These are phyloP conservation scores for Mellilla xanthometata DNA, from an alignment of 2,888 invertebrate genomes.

Conservation along the genomic window DNA sequence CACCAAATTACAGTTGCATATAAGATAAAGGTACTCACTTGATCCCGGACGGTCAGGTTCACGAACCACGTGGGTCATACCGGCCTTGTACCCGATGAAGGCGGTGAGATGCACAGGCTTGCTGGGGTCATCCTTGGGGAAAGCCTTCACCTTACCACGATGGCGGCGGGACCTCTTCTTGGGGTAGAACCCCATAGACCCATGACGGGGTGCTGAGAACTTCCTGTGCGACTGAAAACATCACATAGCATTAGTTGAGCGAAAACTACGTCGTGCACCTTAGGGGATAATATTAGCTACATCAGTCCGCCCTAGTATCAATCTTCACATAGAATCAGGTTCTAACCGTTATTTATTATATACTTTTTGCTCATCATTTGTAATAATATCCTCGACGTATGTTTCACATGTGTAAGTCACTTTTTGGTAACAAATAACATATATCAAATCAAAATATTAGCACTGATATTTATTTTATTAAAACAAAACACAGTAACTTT, in stretches of 20 bases:
- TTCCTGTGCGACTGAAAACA: conserved; percentile 97
- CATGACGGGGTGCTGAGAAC: conserved; percentile 99
- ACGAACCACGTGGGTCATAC: conserved; percentile 99
- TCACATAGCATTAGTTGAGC: background rate
- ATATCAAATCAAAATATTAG: no score
- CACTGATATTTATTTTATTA: no score
- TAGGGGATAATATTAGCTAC: conserved; percentile 2
- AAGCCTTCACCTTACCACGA: conserved; percentile 99
- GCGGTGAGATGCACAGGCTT: conserved; percentile 99
- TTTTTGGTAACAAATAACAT: no score
- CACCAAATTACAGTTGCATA: background rate
- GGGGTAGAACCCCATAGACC: conserved; percentile 99
- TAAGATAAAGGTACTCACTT: conserved; percentile 87
- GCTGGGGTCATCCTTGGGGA: conserved; percentile 97
- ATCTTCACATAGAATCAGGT: conserved; percentile 87
- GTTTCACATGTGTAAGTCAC: no score
- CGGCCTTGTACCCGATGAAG: conserved; percentile 99
- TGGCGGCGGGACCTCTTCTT: conserved; percentile 98
- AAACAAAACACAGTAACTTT: no score
- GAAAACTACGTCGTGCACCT: background rate
- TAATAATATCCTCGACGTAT: background rate
- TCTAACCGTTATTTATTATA: conserved; percentile 85
- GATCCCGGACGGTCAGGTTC: conserved; percentile 99
- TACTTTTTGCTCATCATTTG: conserved; percentile 86
- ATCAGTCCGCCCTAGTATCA: conserved; percentile 90